These are phyloP conservation scores for Stratiomys singularior DNA, from an alignment of 2,888 invertebrate species.

Conservation along the genomic window DNA sequence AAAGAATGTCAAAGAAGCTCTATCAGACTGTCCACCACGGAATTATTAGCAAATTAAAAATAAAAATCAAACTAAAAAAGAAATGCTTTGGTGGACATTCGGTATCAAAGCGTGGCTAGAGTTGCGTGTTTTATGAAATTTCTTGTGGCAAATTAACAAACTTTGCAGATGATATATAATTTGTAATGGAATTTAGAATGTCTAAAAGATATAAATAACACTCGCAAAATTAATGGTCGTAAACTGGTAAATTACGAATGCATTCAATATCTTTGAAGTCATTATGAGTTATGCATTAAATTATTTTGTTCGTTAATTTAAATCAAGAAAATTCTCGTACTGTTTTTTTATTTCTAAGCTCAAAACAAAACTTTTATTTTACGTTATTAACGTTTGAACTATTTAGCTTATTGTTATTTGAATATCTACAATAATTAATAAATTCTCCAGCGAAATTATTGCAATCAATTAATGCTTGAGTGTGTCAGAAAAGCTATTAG, in stretches of 20 bases:
- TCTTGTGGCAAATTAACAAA: background rate
- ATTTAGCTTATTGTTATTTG: background rate
- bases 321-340: too few species aligned
- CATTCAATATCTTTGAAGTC: too few species aligned
- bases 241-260: background rate
- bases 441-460: background rate
- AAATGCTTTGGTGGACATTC: background rate
- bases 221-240: background rate
- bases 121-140: background rate
- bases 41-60: background rate
- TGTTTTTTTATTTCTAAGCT: background rate
- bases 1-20: background rate
- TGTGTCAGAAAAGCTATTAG: conserved; percentile 8
- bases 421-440: background rate
- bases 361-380: too few species aligned
- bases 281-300: too few species aligned
- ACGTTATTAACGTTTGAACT: background rate
- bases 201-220: background rate
- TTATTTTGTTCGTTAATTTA: too few species aligned
- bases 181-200: background rate
- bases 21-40: background rate
- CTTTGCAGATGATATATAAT: background rate
- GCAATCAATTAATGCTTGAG: background rate
- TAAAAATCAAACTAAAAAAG: conserved; percentile 8
- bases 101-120: conserved; percentile 2